Evolutionary conservation across 2,888 invertebrate genomes (phyloP), one percentile per base, ranked within the genome.

Genomic region (Lysandra bellargus): DNA sequence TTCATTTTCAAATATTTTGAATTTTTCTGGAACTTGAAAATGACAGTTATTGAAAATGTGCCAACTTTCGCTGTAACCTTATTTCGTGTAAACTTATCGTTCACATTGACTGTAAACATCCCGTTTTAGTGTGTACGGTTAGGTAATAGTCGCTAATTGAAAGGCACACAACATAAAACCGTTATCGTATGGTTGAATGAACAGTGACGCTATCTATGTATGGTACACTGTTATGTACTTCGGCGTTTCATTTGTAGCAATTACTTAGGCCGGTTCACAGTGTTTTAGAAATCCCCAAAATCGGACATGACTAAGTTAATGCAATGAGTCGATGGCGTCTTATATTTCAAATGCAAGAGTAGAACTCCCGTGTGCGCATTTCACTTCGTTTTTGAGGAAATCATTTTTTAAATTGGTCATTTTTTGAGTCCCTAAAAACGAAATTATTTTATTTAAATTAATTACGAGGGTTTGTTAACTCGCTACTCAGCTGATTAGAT

Each of bases 151-250:
- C 30, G 76, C 57, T 76, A 76, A 76, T 53, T 57, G 76, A 57
- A 76, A 76, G 76, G 33, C 69, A 57, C 76, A 44, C 49, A 76
- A 76, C 74, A 53, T 33, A 76, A 76, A 76, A 76, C 76, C 76
- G 76, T 76, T 76, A 76, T 76, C 76, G 76, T 53, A 53, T 53
- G 76, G 76, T 76, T 76, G 76, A 76, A 76, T 76, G 76, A 76
- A 76, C 57, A 76, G 53, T 37, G 23, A 44, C 74, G 44, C 44
- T 74, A 44, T 74, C 74, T 74, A 44, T 40, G 73, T 73, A 23
- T 69, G 69, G 69, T 69, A 69, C 69, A 69, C 60, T 77, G 57
- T 77, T 77, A 77, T n/a, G 37, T 23, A 60, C 40, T 60, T 60
- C 33, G 37, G 37, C 7, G 37, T 60, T 60, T 60, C 77, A 60